Percentiles rank a stretch among this genome's conserved stretches.
phyloP scores from a whole-genome alignment of 2,888 invertebrate genomes.

The Aporophyla nigra region DNA sequence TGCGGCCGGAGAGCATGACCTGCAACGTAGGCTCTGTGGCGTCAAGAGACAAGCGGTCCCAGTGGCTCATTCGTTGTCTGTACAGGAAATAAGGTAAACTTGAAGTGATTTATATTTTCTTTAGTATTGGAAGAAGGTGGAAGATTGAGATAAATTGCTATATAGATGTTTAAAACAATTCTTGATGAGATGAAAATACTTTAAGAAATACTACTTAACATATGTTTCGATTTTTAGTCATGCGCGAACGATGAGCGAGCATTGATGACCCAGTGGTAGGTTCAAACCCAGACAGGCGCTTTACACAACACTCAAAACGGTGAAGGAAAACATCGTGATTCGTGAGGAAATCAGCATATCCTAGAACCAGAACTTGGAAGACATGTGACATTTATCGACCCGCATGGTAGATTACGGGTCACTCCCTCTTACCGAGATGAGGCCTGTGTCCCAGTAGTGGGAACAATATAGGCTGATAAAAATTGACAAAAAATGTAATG shows the following conservation, averaged over 20 bases:
- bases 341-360: no score
- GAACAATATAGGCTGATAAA: no score
- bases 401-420: no score
- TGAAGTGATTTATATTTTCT: neutral
- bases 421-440: no score
- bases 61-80: constrained; percentile 69
- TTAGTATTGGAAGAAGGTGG: neutral
- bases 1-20: constrained; percentile 84
- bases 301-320: no score
- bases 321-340: no score
- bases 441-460: no score
- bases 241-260: neutral
- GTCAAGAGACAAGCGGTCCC: constrained; percentile 69
- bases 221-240: neutral
- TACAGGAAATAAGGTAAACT: neutral
- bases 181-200: neutral
- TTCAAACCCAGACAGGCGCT: no score
- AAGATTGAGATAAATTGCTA: neutral
- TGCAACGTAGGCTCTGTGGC: constrained; percentile 80
- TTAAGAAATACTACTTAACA: neutral
- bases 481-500: neutral
- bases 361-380: no score
- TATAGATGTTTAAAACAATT: neutral
- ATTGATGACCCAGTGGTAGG: no score
- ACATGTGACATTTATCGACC: no score